Evolutionary conservation across 2,888 invertebrate genomes (phyloP), one percentile per base, ranked within the genome.

Genomic region (Cyrtodaria siliqua): DNA sequence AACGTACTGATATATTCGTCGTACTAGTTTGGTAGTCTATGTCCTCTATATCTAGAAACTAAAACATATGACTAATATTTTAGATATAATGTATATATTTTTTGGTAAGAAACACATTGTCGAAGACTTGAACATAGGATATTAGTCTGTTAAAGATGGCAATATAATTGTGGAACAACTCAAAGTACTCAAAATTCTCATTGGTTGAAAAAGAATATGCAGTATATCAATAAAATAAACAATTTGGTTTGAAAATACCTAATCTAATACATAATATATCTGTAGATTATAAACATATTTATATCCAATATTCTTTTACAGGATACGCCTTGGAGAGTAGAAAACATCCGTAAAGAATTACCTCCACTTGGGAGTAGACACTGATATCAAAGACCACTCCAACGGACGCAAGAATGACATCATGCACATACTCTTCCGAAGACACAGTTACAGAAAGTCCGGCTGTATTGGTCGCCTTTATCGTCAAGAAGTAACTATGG

Each of bases 371-470:
- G 3, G 52, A 8, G 8, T 23, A 4, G 14, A 6, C 23, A 52
- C 23, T 23, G 4, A 52, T 20, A 16, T 52, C 52, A 52, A 9
- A 52, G 3, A 52, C 52, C 3, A 52, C 52, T 3, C 52, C 52
- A 8, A 16, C 23, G 14, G 52, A 20, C 14, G 52, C n/a, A 9
- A 52, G 52, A 18, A 20, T 23, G 2, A 52, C 52, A 26, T 52
- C 52, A 52, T 52, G 52, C 8, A 52, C 16, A 26, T 52, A 52
- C 23, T 52, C 52, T 16, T 52, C 52, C 14, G 52, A 52, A 4
- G 20, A 23, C 23, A 23, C 52, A 12, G 20, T 18, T 14, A 20
- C 23, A 26, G 23, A 52, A 6, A 52, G 14, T 8, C 52, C 52
- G 16, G 20, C 52, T 16, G 44, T 18, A 20, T 44, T 44, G 9